Evolutionary conservation across 2,113 vertebrate species (phyloP), one percentile per base, ranked within the genome.

Genomic region (Mionectes macconnelli): DNA sequence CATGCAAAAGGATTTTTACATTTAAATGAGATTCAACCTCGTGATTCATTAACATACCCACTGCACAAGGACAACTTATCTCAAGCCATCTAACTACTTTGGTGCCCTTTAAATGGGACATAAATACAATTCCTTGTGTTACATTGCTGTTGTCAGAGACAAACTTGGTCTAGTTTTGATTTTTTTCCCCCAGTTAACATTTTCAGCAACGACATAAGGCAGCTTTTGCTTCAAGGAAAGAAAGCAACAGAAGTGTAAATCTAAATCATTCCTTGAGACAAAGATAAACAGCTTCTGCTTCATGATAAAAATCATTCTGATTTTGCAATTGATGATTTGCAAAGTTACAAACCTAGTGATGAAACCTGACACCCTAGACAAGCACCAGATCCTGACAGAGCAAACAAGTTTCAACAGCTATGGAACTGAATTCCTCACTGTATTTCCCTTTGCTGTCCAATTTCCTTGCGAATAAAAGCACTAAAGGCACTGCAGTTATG

Each of bases 221-320:
- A 64, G 44, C 23, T 62, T 79, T 57, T 63, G 25, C 67, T 82
- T 33, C 16, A 47, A 47, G 42, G 19, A 20, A 75, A 42, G 21
- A 68, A 91, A 76, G 44, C 16, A 87, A 37, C 8, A 91, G 53
- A 75, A 79, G 17, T 53, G 50, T 47, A 79, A 80, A 47, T 4
- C 22, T 44, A 35, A 84, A 57, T 53, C 19, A 53, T 53, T 33
- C 53, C 15, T 23, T 28, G 31, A 87, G 49, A 84, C 78, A 84
- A 72, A 89, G 69, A 93, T 60, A 92, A 87, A 63, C 57, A 87
- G 73, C 74, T 87, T 81, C 49, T 97, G 33, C 55, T 82, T 82
- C 63, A 15, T 5, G 31, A 40, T 59, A 21, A 53, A 89, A 89
- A 72, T 45, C 3, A 76, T 33, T 55, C 37, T 64, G 57, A 79